Base-by-base conservation (phyloP, 2,888 invertebrate species). In the Leptopterna dolabrata region DNA sequence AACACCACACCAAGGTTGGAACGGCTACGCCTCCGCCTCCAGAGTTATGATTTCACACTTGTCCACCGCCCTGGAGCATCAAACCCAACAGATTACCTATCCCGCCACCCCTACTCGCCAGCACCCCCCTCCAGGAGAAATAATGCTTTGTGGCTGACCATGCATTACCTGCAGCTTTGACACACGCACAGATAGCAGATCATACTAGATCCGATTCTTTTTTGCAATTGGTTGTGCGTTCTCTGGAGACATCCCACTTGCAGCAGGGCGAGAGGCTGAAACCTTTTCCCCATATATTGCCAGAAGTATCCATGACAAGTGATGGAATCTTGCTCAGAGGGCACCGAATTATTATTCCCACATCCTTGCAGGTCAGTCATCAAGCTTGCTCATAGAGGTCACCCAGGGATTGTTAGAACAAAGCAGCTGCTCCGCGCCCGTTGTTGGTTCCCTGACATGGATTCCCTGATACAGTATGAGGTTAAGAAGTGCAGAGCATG, bases 271-370 rank as follows among this genome's bases (percentile, higher is more conserved):
- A 36, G 36, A 36, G 36, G 36, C 7, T 36, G 36, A 36, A 36
- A 36, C 36, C 36, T 36, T 70, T 70, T 70, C 6, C 11, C 6
- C 73, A 73, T 7, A 13, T 73, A 1, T 14, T 73, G 2, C 16
- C 30, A 30, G 78, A 78, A 16, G 7, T 41, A 7, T 13, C 78
- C 4, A 13, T 78, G 43, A 43, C 78, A 13, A 27, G 2, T 6
- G 78, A 78, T 78, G 78, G 78, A 14, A 47, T 78, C 11, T n/a
- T 78, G 16, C 27, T 78, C 16, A 13, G 78, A 36, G 78, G 78
- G n/a, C 7, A 47, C 47, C 1, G 78, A 27, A 78, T 43, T 43
- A 19, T 78, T 43, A n/a, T 78, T 27, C 78, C 45, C 16, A 11
- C 78, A 3, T 14, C 24, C 11, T n/a, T 78, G 13, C 45, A 78